Percentiles rank a stretch among this genome's conserved stretches.
Conservation (phyloP, 2,888 invertebrate species). For the Melanostoma scalare region DNA sequence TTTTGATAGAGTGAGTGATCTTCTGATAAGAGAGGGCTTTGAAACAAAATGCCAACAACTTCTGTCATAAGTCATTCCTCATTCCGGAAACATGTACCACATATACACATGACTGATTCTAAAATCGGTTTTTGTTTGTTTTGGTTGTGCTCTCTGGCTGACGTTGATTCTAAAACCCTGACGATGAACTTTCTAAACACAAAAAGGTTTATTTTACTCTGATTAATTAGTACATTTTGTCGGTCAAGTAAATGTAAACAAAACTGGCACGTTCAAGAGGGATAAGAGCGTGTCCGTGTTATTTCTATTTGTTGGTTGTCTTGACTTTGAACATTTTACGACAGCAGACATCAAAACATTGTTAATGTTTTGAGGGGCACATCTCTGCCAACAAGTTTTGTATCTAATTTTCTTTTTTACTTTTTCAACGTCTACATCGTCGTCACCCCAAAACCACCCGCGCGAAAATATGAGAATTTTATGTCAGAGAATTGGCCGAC, state of each 20-base stretch:
- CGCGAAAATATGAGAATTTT: slow-evolving; percentile 33
- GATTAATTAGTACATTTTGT: slow-evolving; percentile 24
- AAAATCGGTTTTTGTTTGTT: slow-evolving; percentile 4
- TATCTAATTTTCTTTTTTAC: background rate
- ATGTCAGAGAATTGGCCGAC: slow-evolving; percentile 50
- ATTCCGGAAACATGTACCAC: too few relatives aligned
- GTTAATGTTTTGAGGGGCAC: slow-evolving; percentile 4
- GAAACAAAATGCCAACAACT: too few relatives aligned
- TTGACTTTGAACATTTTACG: slow-evolving; percentile 55
- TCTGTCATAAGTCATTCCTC: too few relatives aligned
- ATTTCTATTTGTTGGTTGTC: background rate
- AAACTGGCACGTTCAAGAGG: slow-evolving; percentile 6
- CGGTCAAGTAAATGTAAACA: slow-evolving; percentile 24
- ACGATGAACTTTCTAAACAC: slow-evolving; percentile 18
- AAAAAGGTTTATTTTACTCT: background rate
- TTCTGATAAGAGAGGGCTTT: too few relatives aligned
- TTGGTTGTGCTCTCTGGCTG: slow-evolving; percentile 12
- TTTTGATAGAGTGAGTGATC: slow-evolving; percentile 9
- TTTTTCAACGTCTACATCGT: background rate
- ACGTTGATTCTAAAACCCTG: background rate
- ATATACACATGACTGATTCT: background rate
- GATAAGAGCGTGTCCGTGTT: slow-evolving; percentile 8
- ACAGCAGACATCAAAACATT: slow-evolving; percentile 30
- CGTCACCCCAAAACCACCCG: background rate
- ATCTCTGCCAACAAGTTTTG: background rate